Evolutionary conservation across 2,888 invertebrate species (phyloP).

Genomic region (Mycalesis mineus): DNA sequence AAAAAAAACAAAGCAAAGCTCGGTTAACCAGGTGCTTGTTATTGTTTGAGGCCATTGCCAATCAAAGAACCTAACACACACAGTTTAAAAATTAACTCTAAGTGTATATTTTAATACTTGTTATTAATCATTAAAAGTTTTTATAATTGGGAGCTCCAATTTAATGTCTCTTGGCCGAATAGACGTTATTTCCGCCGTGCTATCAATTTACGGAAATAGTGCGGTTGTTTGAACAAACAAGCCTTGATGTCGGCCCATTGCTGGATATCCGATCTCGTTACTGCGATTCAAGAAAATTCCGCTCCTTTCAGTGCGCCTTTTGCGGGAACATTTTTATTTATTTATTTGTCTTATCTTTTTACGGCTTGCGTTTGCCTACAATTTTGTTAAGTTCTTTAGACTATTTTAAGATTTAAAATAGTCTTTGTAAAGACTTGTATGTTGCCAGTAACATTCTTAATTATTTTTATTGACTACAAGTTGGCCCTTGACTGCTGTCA

Average conservation of each 20-base stretch:
- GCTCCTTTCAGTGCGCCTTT: not conserved
- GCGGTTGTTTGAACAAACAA: conserved; percentile 45
- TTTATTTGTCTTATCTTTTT: not conserved
- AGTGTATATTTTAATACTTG: too few species aligned
- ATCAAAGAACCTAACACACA: too few species aligned
- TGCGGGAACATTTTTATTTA: not conserved
- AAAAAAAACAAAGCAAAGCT: too few species aligned
- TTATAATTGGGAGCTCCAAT: conserved; percentile 1
- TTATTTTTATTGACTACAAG: too few species aligned
- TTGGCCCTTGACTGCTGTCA: too few species aligned
- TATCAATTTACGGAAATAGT: conserved; percentile 26
- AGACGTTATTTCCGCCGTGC: conserved; percentile 13
- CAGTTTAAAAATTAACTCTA: too few species aligned
- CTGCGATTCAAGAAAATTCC: conserved; percentile 22
- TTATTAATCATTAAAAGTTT: not conserved
- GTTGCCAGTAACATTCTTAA: too few species aligned
- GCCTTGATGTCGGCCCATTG: conserved; percentile 39
- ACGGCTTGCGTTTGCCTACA: not conserved
- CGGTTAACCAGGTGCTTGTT: too few species aligned
- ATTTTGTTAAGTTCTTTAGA: not conserved
- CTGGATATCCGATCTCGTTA: conserved; percentile 35
- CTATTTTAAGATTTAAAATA: too few species aligned
- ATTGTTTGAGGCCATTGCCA: too few species aligned
- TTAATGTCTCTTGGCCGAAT: conserved; percentile 16
- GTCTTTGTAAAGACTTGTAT: too few species aligned